A percentile compares a stretch with the other conserved stretches of the same genome.
Conservation (phyloP, 2,797 vertebrate species). For the Pygocentrus nattereri region DNA sequence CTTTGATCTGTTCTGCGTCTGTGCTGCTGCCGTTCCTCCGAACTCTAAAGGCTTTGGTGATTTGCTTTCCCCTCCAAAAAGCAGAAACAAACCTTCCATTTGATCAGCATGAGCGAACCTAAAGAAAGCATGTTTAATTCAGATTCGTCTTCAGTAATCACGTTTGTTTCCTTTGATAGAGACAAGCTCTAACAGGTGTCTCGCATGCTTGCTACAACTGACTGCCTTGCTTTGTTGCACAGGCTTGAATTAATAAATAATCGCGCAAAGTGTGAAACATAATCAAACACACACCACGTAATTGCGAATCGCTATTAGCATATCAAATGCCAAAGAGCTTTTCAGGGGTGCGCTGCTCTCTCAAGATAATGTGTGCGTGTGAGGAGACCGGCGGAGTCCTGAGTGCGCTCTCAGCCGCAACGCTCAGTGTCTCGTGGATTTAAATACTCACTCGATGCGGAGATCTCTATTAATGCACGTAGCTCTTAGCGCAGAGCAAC, state of each 20-base stretch:
- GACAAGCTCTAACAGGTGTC: slow-evolving; percentile 61
- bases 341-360: slow-evolving; percentile 58
- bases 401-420: slow-evolving; percentile 32
- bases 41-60: not conserved
- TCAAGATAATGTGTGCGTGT: slow-evolving; percentile 56
- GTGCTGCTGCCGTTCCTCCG: not conserved
- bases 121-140: slow-evolving; percentile 29
- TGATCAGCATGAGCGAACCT: not conserved
- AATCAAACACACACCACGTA: slow-evolving; percentile 66
- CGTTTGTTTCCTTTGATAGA: slow-evolving; percentile 59
- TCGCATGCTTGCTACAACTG: slow-evolving; percentile 54
- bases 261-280: slow-evolving; percentile 61
- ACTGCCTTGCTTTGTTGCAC: slow-evolving; percentile 54
- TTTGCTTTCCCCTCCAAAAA: not conserved
- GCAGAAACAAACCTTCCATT: not conserved
- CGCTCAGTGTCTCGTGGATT: slow-evolving; percentile 26
- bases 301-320: slow-evolving; percentile 71
- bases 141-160: slow-evolving; percentile 45
- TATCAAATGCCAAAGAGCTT: slow-evolving; percentile 71
- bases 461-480: slow-evolving; percentile 50
- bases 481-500: slow-evolving; percentile 30
- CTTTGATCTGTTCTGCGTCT: not conserved
- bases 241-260: slow-evolving; percentile 67
- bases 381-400: slow-evolving; percentile 24
- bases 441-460: slow-evolving; percentile 31